Conservation (phyloP, 2,888 invertebrate species). For the Caenorhabditis sp. region DNA sequence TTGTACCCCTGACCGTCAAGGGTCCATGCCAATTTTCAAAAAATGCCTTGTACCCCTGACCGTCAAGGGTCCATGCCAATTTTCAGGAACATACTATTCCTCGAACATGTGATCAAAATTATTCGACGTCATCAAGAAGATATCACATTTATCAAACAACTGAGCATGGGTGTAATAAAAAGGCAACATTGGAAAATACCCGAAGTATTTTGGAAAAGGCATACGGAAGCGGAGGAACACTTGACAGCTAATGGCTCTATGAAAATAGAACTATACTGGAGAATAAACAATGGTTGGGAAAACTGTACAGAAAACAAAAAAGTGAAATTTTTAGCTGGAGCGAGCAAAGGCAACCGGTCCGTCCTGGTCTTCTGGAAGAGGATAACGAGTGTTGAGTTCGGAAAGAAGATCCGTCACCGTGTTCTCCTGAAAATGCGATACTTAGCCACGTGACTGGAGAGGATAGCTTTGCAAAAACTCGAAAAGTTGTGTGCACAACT, state of each 20-base stretch:
- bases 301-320: background rate
- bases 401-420: slow-evolving; percentile 53
- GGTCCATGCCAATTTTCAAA: no score
- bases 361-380: slow-evolving; percentile 47
- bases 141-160: slow-evolving; percentile 14
- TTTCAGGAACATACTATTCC: background rate
- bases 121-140: background rate
- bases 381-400: slow-evolving; percentile 58
- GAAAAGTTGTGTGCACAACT: background rate
- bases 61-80: background rate
- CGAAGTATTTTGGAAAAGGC: slow-evolving; percentile 12
- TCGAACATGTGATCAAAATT: background rate
- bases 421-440: slow-evolving; percentile 57
- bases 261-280: background rate
- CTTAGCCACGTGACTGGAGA: no score
- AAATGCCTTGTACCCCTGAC: no score
- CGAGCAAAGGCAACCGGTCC: slow-evolving; percentile 26
- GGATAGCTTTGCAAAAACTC: no score
- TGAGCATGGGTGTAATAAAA: no score
- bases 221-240: background rate
- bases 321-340: no score
- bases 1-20: no score
- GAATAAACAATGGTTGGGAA: background rate
- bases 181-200: slow-evolving; percentile 20
- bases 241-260: background rate